Conservation (phyloP, 2,888 invertebrate genomes). For the Halocaridina rubra region DNA sequence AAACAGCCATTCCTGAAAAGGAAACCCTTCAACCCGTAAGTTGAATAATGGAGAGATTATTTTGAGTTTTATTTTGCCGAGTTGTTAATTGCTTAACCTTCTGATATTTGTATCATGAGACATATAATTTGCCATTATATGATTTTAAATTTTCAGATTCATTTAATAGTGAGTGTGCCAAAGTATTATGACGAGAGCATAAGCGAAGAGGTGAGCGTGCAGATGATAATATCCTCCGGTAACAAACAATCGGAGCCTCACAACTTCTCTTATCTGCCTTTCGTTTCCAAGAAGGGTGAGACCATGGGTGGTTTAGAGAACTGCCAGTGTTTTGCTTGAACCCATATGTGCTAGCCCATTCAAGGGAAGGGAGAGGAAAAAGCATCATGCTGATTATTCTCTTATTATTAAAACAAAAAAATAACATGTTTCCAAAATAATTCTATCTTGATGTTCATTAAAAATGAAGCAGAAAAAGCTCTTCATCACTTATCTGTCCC, state of each 20-base stretch:
- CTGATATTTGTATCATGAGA: neutral
- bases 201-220: conserved; percentile 47
- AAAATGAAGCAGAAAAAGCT: conserved; percentile 24
- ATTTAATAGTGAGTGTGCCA: conserved; percentile 58
- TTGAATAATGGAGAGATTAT: neutral
- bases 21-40: conserved; percentile 60
- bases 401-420: too few species aligned
- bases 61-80: too few species aligned
- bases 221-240: conserved; percentile 51
- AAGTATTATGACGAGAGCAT: conserved; percentile 42
- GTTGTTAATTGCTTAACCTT: too few species aligned
- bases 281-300: conserved; percentile 44
- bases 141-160: conserved; percentile 50
- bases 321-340: conserved; percentile 44
- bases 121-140: neutral
- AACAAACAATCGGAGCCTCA: conserved; percentile 56
- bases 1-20: conserved; percentile 56
- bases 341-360: conserved; percentile 54
- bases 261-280: conserved; percentile 41
- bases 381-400: conserved; percentile 34
- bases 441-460: conserved; percentile 5
- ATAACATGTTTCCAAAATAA: too few species aligned
- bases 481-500: conserved; percentile 30
- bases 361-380: conserved; percentile 50
- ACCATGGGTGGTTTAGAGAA: neutral